These are phyloP conservation scores for Anabacerthia variegaticeps DNA, from an alignment of 2,797 vertebrate genomes.

Conservation along the genomic window DNA sequence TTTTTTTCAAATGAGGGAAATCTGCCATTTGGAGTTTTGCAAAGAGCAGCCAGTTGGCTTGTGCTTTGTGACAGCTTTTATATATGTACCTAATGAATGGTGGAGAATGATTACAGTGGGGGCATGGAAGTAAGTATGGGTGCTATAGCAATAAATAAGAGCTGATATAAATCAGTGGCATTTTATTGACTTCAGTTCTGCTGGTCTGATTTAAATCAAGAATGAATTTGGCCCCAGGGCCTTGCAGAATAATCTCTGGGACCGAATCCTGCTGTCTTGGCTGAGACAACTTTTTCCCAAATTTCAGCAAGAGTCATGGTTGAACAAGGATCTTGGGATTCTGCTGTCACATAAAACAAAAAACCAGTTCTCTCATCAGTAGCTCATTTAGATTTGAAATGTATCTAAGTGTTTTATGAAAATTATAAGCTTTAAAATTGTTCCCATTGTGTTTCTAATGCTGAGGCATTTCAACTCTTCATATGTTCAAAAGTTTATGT, in stretches of 20 bases:
- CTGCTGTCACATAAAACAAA: not conserved
- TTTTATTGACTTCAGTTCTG: conserved; percentile 39
- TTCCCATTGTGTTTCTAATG: not conserved
- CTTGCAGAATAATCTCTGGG: not conserved
- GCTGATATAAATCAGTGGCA: conserved; percentile 11
- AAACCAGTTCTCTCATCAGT: not conserved
- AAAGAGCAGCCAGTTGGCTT: not conserved
- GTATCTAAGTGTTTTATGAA: not conserved
- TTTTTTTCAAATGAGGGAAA: not conserved
- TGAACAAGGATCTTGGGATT: conserved; percentile 7
- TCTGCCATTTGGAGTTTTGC: not conserved
- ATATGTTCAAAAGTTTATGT: not conserved
- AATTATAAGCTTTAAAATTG: not conserved
- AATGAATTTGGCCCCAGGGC: not conserved
- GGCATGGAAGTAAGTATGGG: not conserved
- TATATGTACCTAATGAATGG: not conserved
- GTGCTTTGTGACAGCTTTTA: not conserved
- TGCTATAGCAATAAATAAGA: conserved; percentile 29
- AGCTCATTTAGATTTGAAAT: conserved; percentile 3
- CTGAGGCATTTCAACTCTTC: not conserved
- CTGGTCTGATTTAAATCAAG: conserved; percentile 30
- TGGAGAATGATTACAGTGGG: not conserved
- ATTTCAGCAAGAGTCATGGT: not conserved
- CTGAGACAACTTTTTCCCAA: not conserved
- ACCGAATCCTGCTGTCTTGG: not conserved